Evolutionary conservation across 2,797 vertebrate genomes (phyloP), one percentile per base, ranked within the genome.

Genomic region (Enteromius unitaeniatus): DNA sequence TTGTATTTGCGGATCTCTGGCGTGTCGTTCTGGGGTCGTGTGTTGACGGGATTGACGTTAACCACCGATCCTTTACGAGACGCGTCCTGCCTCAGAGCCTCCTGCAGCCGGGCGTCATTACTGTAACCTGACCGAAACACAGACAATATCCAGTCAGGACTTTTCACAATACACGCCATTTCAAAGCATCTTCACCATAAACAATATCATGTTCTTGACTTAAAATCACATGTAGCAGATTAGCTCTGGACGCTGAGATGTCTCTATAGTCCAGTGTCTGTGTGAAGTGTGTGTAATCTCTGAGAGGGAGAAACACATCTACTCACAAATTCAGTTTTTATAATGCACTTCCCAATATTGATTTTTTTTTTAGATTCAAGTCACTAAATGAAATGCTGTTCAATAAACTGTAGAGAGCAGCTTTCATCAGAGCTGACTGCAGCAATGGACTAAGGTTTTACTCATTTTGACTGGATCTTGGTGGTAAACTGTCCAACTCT

Each of bases 1-100:
- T 99, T 99, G 92, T 99, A 99, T 92, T 99, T 99, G 88, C 98
- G 97, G 79, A 99, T 99, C 92, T 99, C 98, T 0, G 98, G 98
- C 0, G 98, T 99, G 90, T 99, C 97, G 1, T 97, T 99, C 93
- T 99, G 98, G 15, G 98, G 98, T 28, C 97, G 94, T 0, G 97
- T 99, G 85, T 99, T 99, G 1, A 97, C 97, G 1, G 98, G 98
- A 89, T 99, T 99, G 72, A 99, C 98, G 88, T 99, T 99, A 88
- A 99, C 98, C 90, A 99, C 98, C 0, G 98, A 99, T 90, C 97
- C 98, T 83, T 99, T 99, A 72, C 98, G 93, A 0, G 97, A 98
- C 0, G 97, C 96, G 91, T 99, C 98, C 84, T 97, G 97, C 89
- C 97, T 95, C 94, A 99, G 95, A 15, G 97, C 97, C 91, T 99